Conservation (phyloP, 2,797 vertebrate genomes). For the Tympanoctomys barrerae region DNA sequence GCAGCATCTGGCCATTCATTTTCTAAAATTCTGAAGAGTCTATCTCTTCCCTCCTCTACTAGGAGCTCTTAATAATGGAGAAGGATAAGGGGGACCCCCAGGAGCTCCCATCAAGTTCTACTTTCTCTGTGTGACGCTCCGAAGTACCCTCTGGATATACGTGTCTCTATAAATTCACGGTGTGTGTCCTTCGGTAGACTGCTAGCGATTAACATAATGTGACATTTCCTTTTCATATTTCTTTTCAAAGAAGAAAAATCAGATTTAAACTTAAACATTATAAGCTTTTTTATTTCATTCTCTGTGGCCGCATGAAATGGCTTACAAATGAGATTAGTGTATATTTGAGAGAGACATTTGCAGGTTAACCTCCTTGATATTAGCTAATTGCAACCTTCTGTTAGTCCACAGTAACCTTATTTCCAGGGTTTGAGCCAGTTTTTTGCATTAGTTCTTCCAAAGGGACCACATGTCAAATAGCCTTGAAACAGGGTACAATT, state of each 20-base stretch:
- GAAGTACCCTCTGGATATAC: not conserved
- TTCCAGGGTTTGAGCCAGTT: constrained; percentile 84
- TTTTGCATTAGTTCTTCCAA: constrained; percentile 82
- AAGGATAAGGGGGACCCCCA: not conserved
- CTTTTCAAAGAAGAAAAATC: constrained; percentile 66
- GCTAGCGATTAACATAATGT: constrained; percentile 79
- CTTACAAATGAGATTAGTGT: constrained; percentile 83
- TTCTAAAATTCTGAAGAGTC: not conserved
- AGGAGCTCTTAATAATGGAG: not conserved
- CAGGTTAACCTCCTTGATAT: constrained; percentile 76
- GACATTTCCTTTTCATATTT: constrained; percentile 79
- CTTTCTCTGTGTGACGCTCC: constrained; percentile 3
- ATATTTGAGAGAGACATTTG: constrained; percentile 75
- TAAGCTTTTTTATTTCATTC: constrained; percentile 70
- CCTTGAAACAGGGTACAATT: constrained; percentile 82
- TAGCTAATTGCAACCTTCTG: constrained; percentile 80
- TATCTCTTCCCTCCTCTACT: not conserved
- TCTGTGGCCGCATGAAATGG: constrained; percentile 72
- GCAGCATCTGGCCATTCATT: not conserved
- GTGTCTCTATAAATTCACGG: constrained; percentile 54
- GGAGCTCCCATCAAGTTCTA: not conserved
- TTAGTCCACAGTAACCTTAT: constrained; percentile 83
- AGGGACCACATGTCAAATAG: constrained; percentile 80
- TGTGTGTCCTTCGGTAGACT: constrained; percentile 73
- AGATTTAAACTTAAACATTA: constrained; percentile 69